phyloP scores from a whole-genome alignment of 92 coral and sea anemone genomes.

The Porites divaricata region DNA sequence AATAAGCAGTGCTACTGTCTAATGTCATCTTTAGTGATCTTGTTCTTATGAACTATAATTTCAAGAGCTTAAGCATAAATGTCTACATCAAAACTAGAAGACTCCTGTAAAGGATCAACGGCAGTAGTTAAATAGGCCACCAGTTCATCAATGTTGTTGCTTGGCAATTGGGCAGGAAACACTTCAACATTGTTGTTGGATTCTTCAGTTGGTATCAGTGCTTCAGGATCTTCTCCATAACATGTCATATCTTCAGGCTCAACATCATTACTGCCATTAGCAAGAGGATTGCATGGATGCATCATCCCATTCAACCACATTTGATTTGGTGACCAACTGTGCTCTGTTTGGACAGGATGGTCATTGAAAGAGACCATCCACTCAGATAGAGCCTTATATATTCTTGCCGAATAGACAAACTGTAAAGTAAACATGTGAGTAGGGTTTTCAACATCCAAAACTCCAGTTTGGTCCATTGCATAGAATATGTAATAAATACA shows the following conservation, averaged over 20 bases:
- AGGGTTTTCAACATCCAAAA: conserved; percentile 62
- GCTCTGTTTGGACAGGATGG: conserved; percentile 56
- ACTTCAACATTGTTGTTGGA: conserved; percentile 65
- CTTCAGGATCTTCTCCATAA: conserved; percentile 74
- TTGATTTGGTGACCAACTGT: conserved; percentile 72
- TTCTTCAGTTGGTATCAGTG: conserved; percentile 56
- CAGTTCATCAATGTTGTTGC: conserved; percentile 41
- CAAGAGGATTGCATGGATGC: conserved; percentile 58
- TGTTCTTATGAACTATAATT: conserved; percentile 39
- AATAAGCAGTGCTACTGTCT: too few species aligned
- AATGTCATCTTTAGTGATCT: neutral
- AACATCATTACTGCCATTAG: conserved; percentile 53
- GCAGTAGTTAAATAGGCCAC: conserved; percentile 34
- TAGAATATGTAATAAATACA: conserved; percentile 64
- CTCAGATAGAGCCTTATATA: conserved; percentile 54
- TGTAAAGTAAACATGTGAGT: conserved; percentile 58
- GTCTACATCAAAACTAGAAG: conserved; percentile 52
- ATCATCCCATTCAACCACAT: conserved; percentile 77
- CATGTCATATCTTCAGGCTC: conserved; percentile 33
- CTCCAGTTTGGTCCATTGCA: conserved; percentile 76
- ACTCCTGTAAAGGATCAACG: conserved; percentile 44
- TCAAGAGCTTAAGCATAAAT: conserved; percentile 48
- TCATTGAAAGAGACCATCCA: conserved; percentile 57
- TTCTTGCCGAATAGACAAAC: conserved; percentile 41
- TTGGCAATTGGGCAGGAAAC: conserved; percentile 54